Evolutionary conservation across 35 echinoderm and acorn worm genomes (phyloP), one percentile per base, ranked within the genome.

Genomic region (Lytechinus variegatus): DNA sequence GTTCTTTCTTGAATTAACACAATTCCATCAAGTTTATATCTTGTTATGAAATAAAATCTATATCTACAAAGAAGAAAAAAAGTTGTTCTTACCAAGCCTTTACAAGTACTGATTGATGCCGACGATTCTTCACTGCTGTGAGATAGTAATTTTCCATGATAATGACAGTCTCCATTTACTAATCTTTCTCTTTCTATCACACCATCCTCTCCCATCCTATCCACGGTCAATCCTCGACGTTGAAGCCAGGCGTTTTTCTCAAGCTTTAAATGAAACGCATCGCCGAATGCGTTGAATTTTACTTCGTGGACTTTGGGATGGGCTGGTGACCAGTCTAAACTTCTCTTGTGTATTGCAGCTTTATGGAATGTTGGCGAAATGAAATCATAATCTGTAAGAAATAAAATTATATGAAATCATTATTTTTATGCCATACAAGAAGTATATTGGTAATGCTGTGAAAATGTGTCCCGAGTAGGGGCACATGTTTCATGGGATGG

Each of bases 171-270:
- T 90, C 52, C 52, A 54, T 90, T 52, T 10, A 52, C 28, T 44
- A 52, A 90, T 90, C 52, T 90, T 54, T 90, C 88, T 54, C 52
- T 90, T 21, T 54, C 10, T 54, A 44, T 52, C 27, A 90, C 88
- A 52, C 88, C 88, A 24, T 52, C 88, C 16, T 44, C 88, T 1
- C 88, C 88, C 52, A 90, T 7, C 9, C 88, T 90, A 16, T 90
- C 88, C 88, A 90, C 88, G 7, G 88, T 90, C 88, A 90, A 54
- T 54, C 88, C 88, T 90, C 88, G 88, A 54, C 88, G 88, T 44
- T 90, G 88, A 6, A 90, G 88, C 88, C 88, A 90, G 88, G 1
- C 88, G 88, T 90, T 90, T 90, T 33, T 90, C 24, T 90, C 52
- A 10, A 90, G 88, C 24, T 54, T 90, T 54, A 90, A 44, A 90